A percentile compares a stretch with the other conserved stretches of the same genome.
Conservation (phyloP, 2,888 invertebrate species). For the Diarsia brunnea region DNA sequence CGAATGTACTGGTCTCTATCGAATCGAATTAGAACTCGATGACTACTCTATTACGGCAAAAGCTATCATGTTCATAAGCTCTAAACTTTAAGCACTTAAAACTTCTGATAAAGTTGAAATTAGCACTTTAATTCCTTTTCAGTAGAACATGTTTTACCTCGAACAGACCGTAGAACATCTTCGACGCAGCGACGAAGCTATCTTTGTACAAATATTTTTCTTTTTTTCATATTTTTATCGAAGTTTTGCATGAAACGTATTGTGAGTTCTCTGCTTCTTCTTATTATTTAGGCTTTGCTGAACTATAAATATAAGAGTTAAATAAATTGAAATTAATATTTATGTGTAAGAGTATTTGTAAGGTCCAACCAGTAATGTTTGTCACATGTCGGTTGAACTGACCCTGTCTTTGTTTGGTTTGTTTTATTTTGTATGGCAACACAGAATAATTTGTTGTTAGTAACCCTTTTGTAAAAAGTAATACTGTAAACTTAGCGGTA, state of each 20-base stretch:
- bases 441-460: constrained; percentile 68
- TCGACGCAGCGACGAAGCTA: constrained; percentile 63
- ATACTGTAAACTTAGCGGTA: background rate
- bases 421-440: constrained; percentile 71
- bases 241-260: constrained; percentile 74
- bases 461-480: background rate
- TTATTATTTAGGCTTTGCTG: constrained; percentile 89
- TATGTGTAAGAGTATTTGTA: constrained; percentile 57
- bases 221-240: constrained; percentile 60
- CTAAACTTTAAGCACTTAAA: constrained; percentile 2
- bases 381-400: constrained; percentile 82
- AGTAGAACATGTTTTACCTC: constrained; percentile 61
- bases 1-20: background rate
- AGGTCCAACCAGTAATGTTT: constrained; percentile 67
- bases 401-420: constrained; percentile 76
- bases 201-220: constrained; percentile 52
- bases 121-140: constrained; percentile 52
- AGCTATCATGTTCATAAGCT: background rate
- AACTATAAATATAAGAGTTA: constrained; percentile 63
- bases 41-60: background rate
- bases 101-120: background rate
- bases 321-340: constrained; percentile 59
- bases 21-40: background rate
- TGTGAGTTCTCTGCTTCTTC: constrained; percentile 82
- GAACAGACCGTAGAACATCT: constrained; percentile 71